A percentile compares a stretch with the other conserved stretches of the same genome.
Conservation (phyloP, 2,113 vertebrate species). For the Axis porcinus region DNA sequence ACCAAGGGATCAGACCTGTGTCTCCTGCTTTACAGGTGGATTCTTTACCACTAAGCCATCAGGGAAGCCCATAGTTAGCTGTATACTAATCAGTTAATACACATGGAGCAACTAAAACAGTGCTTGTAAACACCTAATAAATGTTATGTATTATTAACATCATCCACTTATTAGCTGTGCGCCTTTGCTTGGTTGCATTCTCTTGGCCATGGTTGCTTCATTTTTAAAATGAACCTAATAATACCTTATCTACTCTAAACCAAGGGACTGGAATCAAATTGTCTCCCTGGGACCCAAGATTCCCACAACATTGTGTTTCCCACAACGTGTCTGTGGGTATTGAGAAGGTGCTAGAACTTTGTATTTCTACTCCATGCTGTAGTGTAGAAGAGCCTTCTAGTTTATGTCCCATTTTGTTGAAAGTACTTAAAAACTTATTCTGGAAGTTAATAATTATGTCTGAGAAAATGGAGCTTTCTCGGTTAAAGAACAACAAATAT, state of each 20-base stretch:
- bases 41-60: not conserved
- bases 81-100: not conserved
- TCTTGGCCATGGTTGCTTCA: not conserved
- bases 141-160: not conserved
- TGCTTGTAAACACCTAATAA: not conserved
- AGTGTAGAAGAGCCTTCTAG: not conserved
- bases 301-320: not conserved
- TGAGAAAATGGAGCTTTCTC: not conserved
- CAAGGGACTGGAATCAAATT: not conserved
- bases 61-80: not conserved
- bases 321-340: not conserved
- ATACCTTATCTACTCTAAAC: not conserved
- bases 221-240: constrained; percentile 34
- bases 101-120: not conserved
- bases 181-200: not conserved
- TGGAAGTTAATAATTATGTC: not conserved
- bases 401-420: not conserved
- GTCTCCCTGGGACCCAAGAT: not conserved
- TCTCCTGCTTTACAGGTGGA: not conserved
- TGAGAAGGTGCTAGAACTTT: not conserved
- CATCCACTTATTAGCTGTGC: not conserved
- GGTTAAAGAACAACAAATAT: not conserved
- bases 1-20: not conserved
- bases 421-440: not conserved
- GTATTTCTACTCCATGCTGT: not conserved